Evolutionary conservation across 2,113 vertebrate genomes (phyloP).

Genomic region (Neoarius graeffei): DNA sequence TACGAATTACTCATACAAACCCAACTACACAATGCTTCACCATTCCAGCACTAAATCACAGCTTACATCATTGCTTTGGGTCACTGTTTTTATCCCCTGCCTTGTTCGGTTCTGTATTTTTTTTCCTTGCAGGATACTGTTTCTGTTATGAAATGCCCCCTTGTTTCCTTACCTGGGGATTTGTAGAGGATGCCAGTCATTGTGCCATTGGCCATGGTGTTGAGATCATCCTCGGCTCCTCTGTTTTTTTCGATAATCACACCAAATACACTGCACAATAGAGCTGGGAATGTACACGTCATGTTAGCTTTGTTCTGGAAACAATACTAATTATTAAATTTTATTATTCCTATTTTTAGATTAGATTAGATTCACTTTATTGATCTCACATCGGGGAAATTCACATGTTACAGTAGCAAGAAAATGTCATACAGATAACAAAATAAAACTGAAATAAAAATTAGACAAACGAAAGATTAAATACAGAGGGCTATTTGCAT

Average conservation of each 20-base stretch:
- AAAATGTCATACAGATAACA: too few species aligned
- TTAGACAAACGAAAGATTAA: too few species aligned
- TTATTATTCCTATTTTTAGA: not conserved
- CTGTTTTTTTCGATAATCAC: constrained; percentile 84
- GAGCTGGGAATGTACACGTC: constrained; percentile 63
- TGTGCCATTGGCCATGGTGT: constrained; percentile 83
- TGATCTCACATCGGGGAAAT: too few species aligned
- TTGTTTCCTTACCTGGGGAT: constrained; percentile 74
- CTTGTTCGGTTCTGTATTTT: not conserved
- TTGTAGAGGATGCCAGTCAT: constrained; percentile 87
- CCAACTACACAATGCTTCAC: not conserved
- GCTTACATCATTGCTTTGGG: too few species aligned
- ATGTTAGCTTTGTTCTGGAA: not conserved
- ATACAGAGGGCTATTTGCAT: too few species aligned
- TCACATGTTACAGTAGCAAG: too few species aligned
- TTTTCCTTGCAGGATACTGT: not conserved
- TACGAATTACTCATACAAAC: not conserved
- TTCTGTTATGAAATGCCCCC: not conserved
- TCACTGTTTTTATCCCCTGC: not conserved
- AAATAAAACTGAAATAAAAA: too few species aligned
- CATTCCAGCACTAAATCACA: not conserved
- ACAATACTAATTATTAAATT: not conserved
- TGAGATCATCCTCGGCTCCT: constrained; percentile 87
- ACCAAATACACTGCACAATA: constrained; percentile 87
- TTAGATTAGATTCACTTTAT: too few species aligned